Conservation (phyloP, 2,888 invertebrate species). For the Ligdia adustata region DNA sequence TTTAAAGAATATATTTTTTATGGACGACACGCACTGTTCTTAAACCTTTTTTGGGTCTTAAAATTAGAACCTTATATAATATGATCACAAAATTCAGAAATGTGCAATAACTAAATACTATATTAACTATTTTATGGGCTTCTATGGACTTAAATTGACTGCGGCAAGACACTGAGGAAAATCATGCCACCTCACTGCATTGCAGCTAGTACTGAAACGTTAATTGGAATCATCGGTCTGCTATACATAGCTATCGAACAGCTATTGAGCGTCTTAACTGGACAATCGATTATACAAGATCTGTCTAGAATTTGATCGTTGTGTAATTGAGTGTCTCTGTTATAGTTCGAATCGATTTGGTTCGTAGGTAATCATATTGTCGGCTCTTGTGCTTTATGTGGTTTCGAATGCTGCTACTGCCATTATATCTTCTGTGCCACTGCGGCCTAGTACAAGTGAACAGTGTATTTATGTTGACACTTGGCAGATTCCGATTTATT, state of each 20-base stretch:
- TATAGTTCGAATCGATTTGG: background rate
- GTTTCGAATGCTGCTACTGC: background rate
- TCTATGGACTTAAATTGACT: background rate
- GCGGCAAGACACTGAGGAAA: background rate
- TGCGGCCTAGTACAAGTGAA: too few species aligned
- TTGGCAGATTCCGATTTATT: too few species aligned
- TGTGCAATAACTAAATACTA: too few species aligned
- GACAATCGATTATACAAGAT: constrained; percentile 18
- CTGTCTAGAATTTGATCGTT: constrained; percentile 5
- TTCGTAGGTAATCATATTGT: background rate
- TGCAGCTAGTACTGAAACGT: constrained; percentile 1
- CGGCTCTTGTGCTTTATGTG: background rate
- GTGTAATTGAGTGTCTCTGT: constrained; percentile 13
- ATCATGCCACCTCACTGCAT: constrained; percentile 4
- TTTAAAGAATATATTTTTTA: too few species aligned
- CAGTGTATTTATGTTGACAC: too few species aligned
- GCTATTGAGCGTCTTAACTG: constrained; percentile 8
- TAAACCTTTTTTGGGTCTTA: too few species aligned
- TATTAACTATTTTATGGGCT: too few species aligned
- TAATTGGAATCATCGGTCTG: constrained; percentile 6
- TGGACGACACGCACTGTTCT: too few species aligned
- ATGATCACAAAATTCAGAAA: too few species aligned
- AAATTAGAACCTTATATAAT: too few species aligned
- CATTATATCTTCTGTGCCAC: too few species aligned
- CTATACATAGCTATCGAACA: background rate